Conservation (phyloP, 2,888 invertebrate genomes). For the Phoenoteleia sp. region DNA sequence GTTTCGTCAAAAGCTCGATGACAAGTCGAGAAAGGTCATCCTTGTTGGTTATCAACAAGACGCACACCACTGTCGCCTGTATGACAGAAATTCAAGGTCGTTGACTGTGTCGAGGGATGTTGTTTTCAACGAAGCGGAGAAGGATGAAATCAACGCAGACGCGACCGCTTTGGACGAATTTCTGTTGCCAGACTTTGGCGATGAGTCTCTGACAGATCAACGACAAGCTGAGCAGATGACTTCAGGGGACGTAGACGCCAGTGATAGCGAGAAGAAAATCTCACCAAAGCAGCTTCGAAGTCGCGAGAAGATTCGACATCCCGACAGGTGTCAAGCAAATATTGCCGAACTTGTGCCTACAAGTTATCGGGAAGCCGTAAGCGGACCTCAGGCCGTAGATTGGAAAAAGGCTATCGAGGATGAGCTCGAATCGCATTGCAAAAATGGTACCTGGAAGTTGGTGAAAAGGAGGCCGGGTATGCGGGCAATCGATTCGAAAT, state of each 20-base stretch:
- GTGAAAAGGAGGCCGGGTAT: constrained; percentile 14
- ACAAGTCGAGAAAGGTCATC: constrained; percentile 64
- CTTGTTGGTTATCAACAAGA: constrained; percentile 70
- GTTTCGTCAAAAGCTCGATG: constrained; percentile 69
- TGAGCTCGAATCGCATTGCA: constrained; percentile 17
- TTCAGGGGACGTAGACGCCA: too few species aligned
- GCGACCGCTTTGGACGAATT: too few species aligned
- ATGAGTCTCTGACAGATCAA: too few species aligned
- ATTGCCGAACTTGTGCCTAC: neutral
- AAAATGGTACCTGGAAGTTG: constrained; percentile 49
- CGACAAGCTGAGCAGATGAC: too few species aligned
- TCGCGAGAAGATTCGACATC: neutral
- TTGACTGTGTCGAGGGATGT: constrained; percentile 42
- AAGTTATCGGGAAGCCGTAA: neutral
- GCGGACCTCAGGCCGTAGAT: neutral
- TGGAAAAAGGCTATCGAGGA: constrained; percentile 22
- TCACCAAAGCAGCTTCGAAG: too few species aligned
- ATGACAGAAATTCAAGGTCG: constrained; percentile 12
- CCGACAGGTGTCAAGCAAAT: neutral
- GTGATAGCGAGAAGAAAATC: too few species aligned
- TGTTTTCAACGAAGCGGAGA: constrained; percentile 59
- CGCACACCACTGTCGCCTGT: constrained; percentile 53
- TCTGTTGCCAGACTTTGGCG: too few species aligned
- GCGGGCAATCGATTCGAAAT: constrained; percentile 22
- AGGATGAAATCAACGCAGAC: too few species aligned